Base-by-base conservation (phyloP, 2,888 invertebrate species). In the Rapana venosa region DNA sequence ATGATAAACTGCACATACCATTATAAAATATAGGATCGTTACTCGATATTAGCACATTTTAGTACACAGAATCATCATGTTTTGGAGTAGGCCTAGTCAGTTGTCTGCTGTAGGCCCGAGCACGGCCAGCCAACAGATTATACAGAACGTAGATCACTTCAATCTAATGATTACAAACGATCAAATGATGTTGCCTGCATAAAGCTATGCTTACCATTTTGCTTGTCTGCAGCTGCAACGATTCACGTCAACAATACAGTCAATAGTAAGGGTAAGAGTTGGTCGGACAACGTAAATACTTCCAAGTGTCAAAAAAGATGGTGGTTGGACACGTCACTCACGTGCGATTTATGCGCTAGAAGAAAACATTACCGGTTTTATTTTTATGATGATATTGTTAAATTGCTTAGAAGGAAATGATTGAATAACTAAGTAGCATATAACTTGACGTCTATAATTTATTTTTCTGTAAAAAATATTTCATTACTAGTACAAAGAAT, bases 241-340 rank as follows among this genome's bases (percentile, higher is more conserved):
- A 66, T 15, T 20, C 11, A 58, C 20, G 5, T 20, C n/a, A 15
- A 26, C 58, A 56, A 58, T 15, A 86, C 26, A 58, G 30, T 35
- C 13, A 58, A 4, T 58, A 85, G 1, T 35, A 32, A 15, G 15
- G 17, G 32, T 36, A 30, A 22, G 20, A 15, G 86, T 22, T 66
- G 70, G 85, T 84, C 84, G 47, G 79, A 66, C 84, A 36, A 84
- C 84, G 84, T 66, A 85, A 85, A 84, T 47, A 85, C 89, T 88
- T 89, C 89, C 89, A 84, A 47, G 85, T 89, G 89, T 89, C 89
- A 89, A 85, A 30, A 35, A 89, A 89, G n/a, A 92, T 92, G 90
- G 91, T 92, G 92, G 92, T 90, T 90, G 92, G 93, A 92, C 93
- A 93, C 92, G 92, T 91, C 91, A 87, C 77, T 92, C 30, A 66